Evolutionary conservation across 2,797 vertebrate species (phyloP).

Genomic region (Acipenser oxyrinchus): DNA sequence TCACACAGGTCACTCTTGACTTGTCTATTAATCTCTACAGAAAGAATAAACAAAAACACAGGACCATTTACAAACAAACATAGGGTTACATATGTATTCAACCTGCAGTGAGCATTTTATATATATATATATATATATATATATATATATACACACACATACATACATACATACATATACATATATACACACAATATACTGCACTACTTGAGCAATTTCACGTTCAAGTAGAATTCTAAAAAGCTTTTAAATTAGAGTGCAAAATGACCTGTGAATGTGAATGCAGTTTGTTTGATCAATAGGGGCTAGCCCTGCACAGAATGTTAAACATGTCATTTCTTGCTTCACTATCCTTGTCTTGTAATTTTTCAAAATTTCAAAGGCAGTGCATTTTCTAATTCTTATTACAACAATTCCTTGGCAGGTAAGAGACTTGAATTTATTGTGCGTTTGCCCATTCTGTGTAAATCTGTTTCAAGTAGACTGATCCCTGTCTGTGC

Average conservation of each 20-base stretch:
- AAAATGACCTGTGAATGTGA: not conserved
- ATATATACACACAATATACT: not conserved
- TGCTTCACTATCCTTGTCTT: not conserved
- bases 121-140: too few relatives aligned
- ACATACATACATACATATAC: too few relatives aligned
- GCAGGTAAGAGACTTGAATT: not conserved
- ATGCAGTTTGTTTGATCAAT: not conserved
- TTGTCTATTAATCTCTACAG: slow-evolving; percentile 95
- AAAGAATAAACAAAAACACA: not conserved
- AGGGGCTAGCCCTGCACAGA: not conserved
- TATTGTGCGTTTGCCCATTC: too few relatives aligned
- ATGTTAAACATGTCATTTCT: not conserved
- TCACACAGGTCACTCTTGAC: slow-evolving; percentile 92
- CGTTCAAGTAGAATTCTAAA: not conserved
- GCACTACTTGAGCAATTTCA: not conserved
- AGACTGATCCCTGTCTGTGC: too few relatives aligned
- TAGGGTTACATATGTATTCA: too few relatives aligned
- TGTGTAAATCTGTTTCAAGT: too few relatives aligned
- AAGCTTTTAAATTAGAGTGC: not conserved
- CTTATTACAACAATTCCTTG: not conserved
- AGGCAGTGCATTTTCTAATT: not conserved
- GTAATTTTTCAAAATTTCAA: too few relatives aligned
- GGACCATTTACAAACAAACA: too few relatives aligned
- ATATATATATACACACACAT: too few relatives aligned
- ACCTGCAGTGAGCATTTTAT: too few relatives aligned